Evolutionary conservation across 2,113 vertebrate species (phyloP), one percentile per base, ranked within the genome.

Genomic region (Marmota monax): DNA sequence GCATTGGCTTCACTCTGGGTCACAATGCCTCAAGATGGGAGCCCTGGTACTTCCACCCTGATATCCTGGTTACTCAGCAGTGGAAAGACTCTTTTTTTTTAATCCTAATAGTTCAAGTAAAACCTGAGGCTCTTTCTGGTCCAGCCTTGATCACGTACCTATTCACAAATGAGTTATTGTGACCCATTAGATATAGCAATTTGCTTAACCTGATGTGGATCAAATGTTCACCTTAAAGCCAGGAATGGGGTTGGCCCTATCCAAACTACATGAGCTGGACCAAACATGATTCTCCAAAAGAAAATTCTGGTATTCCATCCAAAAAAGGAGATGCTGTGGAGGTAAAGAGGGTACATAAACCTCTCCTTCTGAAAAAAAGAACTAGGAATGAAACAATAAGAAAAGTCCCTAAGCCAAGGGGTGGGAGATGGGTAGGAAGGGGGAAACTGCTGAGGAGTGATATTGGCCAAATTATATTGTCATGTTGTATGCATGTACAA

Each of bases 51-150:
- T 37, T 90, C 67, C 13, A 39, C 3, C 29, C 42, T 72, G 48
- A 27, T 2, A 23, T 37, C 17, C 65, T 39, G 34, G 18, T 67
- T 20, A n/a, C 7, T 72, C 13, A 69, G 6, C 7, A 63, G 14
- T 27, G 7, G 61, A 86, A 94, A 76, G 42, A 80, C 32, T 96
- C 82, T 84, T 56, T 53, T 56, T 87, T 56, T 53, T 56, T 56
- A 13, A 61, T 51, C 22, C 56, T 72, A 61, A 42, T 10, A 67
- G 17, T 70, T 74, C 53, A 83, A 90, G 7, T 2, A 39, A 88
- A 97, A 88, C 29, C 27, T 48, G 20, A 29, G 6, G 14, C 12
- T 73, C 22, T 70, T 48, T 17, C 0, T 61, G 14, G 37, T 67
- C 32, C 34, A 48, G 29, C 29, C 27, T 82, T 51, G 34, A 70